Conservation (phyloP, 2,113 vertebrate species). For the Mus pahari region DNA sequence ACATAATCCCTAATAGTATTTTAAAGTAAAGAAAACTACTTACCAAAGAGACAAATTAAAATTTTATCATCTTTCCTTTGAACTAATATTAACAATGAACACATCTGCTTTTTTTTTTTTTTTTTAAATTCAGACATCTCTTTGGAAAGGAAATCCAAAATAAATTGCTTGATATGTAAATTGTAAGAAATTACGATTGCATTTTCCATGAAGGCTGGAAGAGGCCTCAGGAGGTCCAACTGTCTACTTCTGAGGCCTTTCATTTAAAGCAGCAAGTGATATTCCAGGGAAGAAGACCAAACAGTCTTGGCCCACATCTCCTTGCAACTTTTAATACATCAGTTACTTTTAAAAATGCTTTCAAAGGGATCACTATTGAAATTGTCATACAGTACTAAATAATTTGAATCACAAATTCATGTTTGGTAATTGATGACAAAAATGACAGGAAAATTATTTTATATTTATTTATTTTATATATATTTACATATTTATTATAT, state of each 20-base stretch:
- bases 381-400: background rate
- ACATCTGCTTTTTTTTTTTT: background rate
- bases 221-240: background rate
- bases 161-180: background rate
- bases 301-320: background rate
- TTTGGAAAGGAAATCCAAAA: background rate
- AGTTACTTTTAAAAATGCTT: background rate
- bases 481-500: no score
- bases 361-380: background rate
- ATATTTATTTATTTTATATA: no score
- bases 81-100: conserved; percentile 43
- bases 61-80: conserved; percentile 13
- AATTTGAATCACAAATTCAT: background rate
- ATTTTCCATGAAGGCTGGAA: background rate
- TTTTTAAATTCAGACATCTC: background rate
- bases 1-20: conserved; percentile 20
- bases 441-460: background rate
- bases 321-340: background rate
- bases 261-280: background rate
- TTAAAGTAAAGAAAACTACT: conserved; percentile 50
- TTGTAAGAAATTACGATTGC: background rate
- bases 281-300: background rate
- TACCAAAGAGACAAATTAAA: conserved; percentile 14
- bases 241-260: background rate
- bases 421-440: background rate